Percentiles rank a stretch among this genome's conserved stretches.
Conservation (phyloP, 2,888 invertebrate species). For the Cephus pulcher region DNA sequence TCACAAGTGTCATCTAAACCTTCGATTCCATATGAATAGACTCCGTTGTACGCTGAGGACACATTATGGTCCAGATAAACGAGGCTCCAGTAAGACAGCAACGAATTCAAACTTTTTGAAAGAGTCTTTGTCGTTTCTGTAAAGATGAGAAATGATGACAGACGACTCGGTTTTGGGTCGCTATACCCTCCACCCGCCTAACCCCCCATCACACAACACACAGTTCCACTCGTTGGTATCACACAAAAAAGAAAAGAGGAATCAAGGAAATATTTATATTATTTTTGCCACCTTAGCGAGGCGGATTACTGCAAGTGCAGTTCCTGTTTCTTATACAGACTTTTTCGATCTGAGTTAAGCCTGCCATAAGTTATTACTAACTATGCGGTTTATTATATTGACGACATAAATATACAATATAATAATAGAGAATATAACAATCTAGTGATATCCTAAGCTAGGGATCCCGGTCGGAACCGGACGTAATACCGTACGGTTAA, state of each 20-base stretch:
- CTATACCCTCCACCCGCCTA: neutral
- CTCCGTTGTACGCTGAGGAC: neutral
- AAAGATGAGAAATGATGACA: neutral
- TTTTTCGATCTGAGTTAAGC: neutral
- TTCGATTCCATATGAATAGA: neutral
- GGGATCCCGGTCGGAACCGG: neutral
- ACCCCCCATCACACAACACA: neutral
- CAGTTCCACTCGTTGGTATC: neutral
- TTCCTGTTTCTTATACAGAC: neutral
- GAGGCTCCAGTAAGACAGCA: neutral
- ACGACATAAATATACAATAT: conserved; percentile 35
- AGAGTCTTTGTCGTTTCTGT: neutral
- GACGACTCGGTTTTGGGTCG: neutral
- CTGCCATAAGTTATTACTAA: conserved; percentile 20
- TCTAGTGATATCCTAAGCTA: neutral
- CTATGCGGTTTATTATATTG: conserved; percentile 49
- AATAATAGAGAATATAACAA: conserved; percentile 34
- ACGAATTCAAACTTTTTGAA: neutral
- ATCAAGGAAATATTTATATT: neutral
- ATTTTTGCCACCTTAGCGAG: neutral
- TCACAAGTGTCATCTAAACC: neutral
- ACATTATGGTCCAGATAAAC: neutral
- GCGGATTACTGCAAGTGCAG: neutral
- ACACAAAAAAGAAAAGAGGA: neutral
- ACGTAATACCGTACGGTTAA: neutral